These are phyloP conservation scores for Thunnus maccoyii DNA, from an alignment of 2,113 vertebrate species.

Conservation along the genomic window DNA sequence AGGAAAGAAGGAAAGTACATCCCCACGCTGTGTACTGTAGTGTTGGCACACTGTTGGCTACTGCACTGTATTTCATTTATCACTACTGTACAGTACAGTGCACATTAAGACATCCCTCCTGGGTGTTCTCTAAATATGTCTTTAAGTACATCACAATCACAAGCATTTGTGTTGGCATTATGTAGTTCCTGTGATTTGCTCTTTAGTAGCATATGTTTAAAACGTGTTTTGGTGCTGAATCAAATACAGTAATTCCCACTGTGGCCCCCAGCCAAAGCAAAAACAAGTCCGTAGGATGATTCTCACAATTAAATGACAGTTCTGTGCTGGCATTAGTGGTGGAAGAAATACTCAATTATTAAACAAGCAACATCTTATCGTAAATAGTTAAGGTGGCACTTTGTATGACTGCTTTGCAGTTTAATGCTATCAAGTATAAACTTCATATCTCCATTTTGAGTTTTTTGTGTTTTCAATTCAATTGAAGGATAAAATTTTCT, in stretches of 20 bases:
- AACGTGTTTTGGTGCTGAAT: neutral
- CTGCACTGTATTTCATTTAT: neutral
- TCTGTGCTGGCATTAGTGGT: neutral
- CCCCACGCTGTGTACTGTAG: neutral
- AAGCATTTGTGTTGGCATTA: neutral
- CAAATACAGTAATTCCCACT: neutral
- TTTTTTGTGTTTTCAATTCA: no score
- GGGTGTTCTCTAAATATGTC: slow-evolving; percentile 5
- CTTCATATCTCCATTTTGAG: no score
- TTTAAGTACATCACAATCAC: neutral
- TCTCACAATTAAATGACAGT: neutral
- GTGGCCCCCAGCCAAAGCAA: neutral
- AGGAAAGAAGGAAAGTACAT: neutral
- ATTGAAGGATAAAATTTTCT: no score
- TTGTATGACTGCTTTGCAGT: no score
- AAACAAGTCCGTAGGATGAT: neutral
- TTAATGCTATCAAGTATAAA: no score
- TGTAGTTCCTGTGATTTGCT: slow-evolving; percentile 9
- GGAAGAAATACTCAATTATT: neutral
- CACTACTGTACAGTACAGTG: slow-evolving; percentile 1
- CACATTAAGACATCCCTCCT: neutral
- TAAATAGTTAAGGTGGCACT: no score
- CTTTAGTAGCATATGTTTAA: neutral
- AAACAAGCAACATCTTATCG: no score
- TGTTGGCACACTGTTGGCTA: neutral